Evolutionary conservation across 2,888 invertebrate genomes (phyloP).

Genomic region (Orchestes rusci): DNA sequence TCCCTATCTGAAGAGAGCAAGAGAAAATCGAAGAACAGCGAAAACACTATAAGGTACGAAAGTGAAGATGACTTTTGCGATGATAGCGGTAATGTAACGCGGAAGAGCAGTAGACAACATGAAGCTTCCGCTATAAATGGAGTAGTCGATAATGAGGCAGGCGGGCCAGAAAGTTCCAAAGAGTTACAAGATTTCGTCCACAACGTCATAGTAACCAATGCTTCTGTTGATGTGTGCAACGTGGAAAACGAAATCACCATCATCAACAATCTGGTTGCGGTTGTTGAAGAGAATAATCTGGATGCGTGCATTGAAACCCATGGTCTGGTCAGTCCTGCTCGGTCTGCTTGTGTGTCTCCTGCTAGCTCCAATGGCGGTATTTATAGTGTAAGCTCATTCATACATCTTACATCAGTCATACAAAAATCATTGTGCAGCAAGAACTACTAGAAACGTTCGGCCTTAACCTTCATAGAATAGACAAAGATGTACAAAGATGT

Average conservation of each 20-base stretch:
- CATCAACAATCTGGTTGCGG: conserved; percentile 48
- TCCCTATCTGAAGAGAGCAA: conserved; percentile 38
- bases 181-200: conserved; percentile 43
- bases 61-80: conserved; percentile 38
- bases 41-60: conserved; percentile 41
- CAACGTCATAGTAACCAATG: conserved; percentile 65
- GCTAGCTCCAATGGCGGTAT: conserved; percentile 89
- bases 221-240: conserved; percentile 56
- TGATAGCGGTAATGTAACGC: too few relatives aligned
- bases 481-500: conserved; percentile 94
- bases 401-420: neutral
- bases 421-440: conserved; percentile 50
- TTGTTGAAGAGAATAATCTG: conserved; percentile 52
- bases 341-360: conserved; percentile 67
- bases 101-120: too few relatives aligned
- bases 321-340: conserved; percentile 41
- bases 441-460: conserved; percentile 80
- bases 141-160: too few relatives aligned
- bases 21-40: conserved; percentile 34
- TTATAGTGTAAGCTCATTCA: conserved; percentile 63
- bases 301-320: conserved; percentile 44
- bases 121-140: too few relatives aligned
- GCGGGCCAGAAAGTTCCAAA: too few relatives aligned
- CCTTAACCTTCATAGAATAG: conserved; percentile 86
- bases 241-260: conserved; percentile 43